Base-by-base conservation (phyloP, 2,888 invertebrate genomes). In the Monopis laevigella region DNA sequence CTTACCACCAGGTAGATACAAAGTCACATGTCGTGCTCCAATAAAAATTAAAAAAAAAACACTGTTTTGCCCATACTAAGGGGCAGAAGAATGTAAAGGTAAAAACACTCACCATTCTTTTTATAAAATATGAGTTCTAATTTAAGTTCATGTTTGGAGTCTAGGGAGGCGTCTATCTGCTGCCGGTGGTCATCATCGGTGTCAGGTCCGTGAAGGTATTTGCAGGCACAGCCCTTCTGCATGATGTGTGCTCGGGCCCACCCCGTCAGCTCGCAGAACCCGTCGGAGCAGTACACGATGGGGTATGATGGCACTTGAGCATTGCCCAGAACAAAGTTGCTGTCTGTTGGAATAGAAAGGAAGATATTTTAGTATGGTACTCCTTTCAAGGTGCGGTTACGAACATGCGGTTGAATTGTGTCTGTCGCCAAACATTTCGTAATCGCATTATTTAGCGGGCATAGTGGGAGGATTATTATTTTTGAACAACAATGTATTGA, bases 221-320 rank as follows among this genome's bases (percentile, higher is more conserved):
- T 93, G 84, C 96, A 96, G 56, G 95, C 93, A 80, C 96, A 96
- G 50, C 93, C 92, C 69, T 95, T 95, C 82, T 96, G 95, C 96
- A 96, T 96, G 78, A 96, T 96, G 83, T 96, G 94, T 50, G 95
- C 96, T 58, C 96, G 86, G 52, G 93, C 87, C 83, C 90, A 95
- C 51, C 95, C 94, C 45, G 96, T 95, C 84, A 96, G 88, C 84
- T 96, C 96, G 75, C 94, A 94, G 83, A 96, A 96, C 45, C 96
- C 96, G 84, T 96, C 96, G 46, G 94, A 95, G 83, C 96, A 96
- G 82, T 96, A 96, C 58, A 96, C 96, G 82, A 96, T 96, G 55
- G 96, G 96, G 82, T 93, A 92, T 56, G 87, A 77, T 46, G 90
- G 88, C 58, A 95, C 96, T 82, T 96, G 96, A 53, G 96, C 96